phyloP scores from a whole-genome alignment of 2,888 invertebrate species.

The Panopea generosa region DNA sequence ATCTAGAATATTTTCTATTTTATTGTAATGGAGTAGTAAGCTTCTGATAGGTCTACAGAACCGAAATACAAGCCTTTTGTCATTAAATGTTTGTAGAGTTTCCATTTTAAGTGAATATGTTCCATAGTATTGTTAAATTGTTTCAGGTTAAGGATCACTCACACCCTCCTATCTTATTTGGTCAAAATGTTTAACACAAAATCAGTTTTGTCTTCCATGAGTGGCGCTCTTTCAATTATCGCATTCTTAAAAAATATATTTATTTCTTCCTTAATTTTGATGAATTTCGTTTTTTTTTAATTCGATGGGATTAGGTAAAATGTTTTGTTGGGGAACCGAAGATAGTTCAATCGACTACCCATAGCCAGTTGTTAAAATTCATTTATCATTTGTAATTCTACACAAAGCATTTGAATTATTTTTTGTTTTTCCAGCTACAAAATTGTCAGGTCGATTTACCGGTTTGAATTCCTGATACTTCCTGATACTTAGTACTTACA shows the following conservation, averaged over 20 bases:
- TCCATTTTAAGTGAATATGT: slow-evolving; percentile 54
- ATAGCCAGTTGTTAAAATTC: no score
- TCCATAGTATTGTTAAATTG: slow-evolving; percentile 38
- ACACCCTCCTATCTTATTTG: no score
- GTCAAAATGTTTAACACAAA: slow-evolving; percentile 48
- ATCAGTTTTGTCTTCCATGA: slow-evolving; percentile 4
- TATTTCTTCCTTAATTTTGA: slow-evolving; percentile 19
- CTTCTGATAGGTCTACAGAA: slow-evolving; percentile 43
- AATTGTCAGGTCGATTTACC: slow-evolving; percentile 22
- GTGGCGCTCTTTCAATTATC: slow-evolving; percentile 17
- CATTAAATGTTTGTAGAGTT: slow-evolving; percentile 30
- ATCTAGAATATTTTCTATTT: slow-evolving; percentile 47
- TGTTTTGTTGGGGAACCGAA: slow-evolving; percentile 27
- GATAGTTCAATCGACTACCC: no score
- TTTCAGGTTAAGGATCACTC: slow-evolving; percentile 56
- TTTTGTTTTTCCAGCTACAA: no score
- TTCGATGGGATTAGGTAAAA: slow-evolving; percentile 6
- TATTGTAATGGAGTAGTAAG: slow-evolving; percentile 42
- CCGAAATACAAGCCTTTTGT: slow-evolving; percentile 42
- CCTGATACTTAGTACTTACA: no score
- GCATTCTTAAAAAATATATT: slow-evolving; percentile 4
- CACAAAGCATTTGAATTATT: slow-evolving; percentile 2
- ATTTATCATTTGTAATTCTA: slow-evolving; percentile 25
- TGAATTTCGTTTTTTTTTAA: slow-evolving; percentile 8
- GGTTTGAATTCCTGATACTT: no score